Evolutionary conservation across 2,888 invertebrate genomes (phyloP).

Genomic region (Blera fallax): DNA sequence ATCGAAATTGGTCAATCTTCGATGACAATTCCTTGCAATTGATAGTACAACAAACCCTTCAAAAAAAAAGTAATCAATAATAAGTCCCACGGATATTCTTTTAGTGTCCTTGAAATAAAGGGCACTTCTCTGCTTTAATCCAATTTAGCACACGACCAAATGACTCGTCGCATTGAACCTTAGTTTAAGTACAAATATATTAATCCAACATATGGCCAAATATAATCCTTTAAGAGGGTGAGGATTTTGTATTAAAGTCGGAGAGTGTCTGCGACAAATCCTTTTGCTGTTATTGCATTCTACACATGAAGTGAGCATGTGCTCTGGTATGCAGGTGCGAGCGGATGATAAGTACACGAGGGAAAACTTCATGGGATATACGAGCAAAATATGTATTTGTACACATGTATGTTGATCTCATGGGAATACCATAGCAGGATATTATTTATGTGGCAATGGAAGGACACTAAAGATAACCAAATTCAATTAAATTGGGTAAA

Average conservation of each 20-base stretch:
- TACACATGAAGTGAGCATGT: slow-evolving; percentile 1
- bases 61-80: background rate
- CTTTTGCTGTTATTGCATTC: slow-evolving; percentile 1
- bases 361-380: background rate
- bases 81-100: background rate
- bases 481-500: slow-evolving; percentile 3
- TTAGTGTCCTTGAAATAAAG: background rate
- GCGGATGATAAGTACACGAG: background rate
- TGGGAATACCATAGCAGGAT: background rate
- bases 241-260: background rate
- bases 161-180: background rate
- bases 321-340: background rate
- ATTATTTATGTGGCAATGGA: background rate
- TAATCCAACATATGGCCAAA: background rate
- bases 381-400: no score
- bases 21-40: no score
- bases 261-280: slow-evolving; percentile 1
- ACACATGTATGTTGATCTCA: background rate
- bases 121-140: background rate
- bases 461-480: background rate
- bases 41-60: no score
- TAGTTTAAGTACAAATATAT: background rate
- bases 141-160: background rate
- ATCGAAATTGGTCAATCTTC: no score
- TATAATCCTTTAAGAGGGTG: slow-evolving; percentile 12